Conservation (phyloP, 2,113 vertebrate species). For the human (Homo sapiens) region DNA sequence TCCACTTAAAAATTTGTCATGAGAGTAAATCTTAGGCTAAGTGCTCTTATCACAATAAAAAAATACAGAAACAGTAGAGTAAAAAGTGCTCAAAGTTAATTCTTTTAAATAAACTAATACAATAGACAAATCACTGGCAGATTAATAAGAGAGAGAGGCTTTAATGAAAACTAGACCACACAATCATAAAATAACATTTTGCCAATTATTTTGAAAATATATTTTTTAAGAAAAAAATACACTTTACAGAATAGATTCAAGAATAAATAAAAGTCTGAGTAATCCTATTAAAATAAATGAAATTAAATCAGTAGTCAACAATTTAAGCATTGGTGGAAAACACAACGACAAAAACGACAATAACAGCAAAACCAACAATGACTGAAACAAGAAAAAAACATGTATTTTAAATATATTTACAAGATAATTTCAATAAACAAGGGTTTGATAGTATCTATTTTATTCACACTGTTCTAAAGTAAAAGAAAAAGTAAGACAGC, state of each 20-base stretch:
- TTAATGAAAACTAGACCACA: neutral
- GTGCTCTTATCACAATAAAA: neutral
- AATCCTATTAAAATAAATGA: neutral
- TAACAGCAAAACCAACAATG: neutral
- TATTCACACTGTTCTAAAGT: neutral
- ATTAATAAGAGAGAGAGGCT: neutral
- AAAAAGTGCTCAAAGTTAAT: neutral
- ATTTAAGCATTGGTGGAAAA: neutral
- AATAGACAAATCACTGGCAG: neutral
- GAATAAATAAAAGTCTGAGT: constrained; percentile 1
- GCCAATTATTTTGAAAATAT: neutral
- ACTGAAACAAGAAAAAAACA: neutral
- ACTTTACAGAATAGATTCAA: neutral
- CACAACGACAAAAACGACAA: neutral
- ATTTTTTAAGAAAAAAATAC: neutral
- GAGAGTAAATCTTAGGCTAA: neutral
- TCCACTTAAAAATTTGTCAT: neutral
- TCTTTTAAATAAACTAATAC: neutral
- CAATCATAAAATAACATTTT: neutral
- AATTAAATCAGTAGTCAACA: neutral
- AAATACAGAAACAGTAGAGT: neutral
- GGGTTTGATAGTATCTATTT: neutral
- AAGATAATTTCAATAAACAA: neutral
- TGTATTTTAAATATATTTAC: neutral
- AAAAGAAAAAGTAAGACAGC: neutral